These are phyloP conservation scores for Numenius arquata DNA, from an alignment of 2,113 vertebrate genomes.

Conservation along the genomic window DNA sequence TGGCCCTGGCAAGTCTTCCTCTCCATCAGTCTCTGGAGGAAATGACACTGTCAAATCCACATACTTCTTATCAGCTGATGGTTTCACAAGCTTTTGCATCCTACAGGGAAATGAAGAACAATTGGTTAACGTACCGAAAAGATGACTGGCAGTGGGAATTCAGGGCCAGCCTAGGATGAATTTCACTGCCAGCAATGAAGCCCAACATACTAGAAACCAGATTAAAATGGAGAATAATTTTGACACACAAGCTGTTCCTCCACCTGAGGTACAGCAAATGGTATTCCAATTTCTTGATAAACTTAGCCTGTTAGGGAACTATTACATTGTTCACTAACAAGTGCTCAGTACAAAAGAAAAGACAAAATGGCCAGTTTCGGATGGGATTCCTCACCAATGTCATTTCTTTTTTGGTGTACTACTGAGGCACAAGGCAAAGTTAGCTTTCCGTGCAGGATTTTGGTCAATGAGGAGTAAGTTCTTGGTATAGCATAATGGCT, in stretches of 20 bases:
- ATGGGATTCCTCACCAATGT: not conserved
- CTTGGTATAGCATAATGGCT: not conserved
- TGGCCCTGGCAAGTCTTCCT: constrained; percentile 94
- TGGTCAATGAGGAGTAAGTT: not conserved
- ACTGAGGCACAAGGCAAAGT: not conserved
- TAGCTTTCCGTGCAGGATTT: not conserved
- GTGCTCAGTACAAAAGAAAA: not conserved
- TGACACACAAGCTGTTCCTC: not conserved
- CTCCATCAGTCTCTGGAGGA: constrained; percentile 89
- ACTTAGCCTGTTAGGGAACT: not conserved
- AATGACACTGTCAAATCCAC: constrained; percentile 97
- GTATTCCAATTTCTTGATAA: not conserved
- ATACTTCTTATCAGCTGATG: constrained; percentile 88
- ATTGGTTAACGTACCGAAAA: not conserved
- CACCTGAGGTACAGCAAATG: not conserved
- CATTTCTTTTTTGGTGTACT: not conserved
- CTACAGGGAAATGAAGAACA: constrained; percentile 70
- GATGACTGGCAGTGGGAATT: not conserved
- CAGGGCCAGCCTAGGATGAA: not conserved
- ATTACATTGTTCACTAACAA: not conserved
- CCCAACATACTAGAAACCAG: not conserved
- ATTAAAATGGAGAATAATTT: not conserved
- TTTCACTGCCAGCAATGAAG: not conserved
- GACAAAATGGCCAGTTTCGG: fast-evolving
- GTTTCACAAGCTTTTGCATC: constrained; percentile 98